phyloP scores from a whole-genome alignment of 2,888 invertebrate species.

The Orthonevra nobilis region DNA sequence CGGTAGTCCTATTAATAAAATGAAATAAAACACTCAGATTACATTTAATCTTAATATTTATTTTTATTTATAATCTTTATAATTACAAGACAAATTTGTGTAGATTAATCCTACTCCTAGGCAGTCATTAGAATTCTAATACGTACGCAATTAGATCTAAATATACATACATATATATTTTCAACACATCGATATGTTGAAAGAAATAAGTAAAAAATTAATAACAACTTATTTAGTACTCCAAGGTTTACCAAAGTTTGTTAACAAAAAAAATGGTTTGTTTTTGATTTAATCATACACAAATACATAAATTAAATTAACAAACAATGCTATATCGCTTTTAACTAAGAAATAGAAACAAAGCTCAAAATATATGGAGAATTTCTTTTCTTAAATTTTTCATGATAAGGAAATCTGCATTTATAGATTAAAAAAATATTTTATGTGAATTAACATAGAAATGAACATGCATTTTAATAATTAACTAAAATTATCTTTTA shows the following conservation, averaged over 20 bases:
- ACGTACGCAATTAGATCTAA: conserved; percentile 38
- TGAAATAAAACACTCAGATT: neutral
- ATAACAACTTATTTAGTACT: conserved; percentile 44
- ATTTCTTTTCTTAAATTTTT: neutral
- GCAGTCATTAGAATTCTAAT: conserved; percentile 55
- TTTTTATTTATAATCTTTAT: conserved; percentile 27
- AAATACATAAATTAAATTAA: neutral
- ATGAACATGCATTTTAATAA: conserved; percentile 38
- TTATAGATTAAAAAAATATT: conserved; percentile 10
- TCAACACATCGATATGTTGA: conserved; percentile 20
- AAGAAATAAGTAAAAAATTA: conserved; percentile 68
- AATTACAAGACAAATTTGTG: conserved; percentile 1
- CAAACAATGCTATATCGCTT: neutral
- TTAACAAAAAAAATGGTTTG: neutral
- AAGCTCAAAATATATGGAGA: conserved; percentile 22
- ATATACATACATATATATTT: neutral
- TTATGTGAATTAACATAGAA: conserved; percentile 19
- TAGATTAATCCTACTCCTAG: conserved; percentile 31
- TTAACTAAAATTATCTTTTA: conserved; percentile 17
- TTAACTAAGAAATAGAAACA: conserved; percentile 34
- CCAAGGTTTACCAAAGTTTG: neutral
- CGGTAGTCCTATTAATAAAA: too few species aligned
- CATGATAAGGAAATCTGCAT: conserved; percentile 38
- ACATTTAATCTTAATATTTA: conserved; percentile 11
- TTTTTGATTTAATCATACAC: too few species aligned